phyloP scores from a whole-genome alignment of 1,140 invertebrate species.

The Hirudo medicinalis region DNA sequence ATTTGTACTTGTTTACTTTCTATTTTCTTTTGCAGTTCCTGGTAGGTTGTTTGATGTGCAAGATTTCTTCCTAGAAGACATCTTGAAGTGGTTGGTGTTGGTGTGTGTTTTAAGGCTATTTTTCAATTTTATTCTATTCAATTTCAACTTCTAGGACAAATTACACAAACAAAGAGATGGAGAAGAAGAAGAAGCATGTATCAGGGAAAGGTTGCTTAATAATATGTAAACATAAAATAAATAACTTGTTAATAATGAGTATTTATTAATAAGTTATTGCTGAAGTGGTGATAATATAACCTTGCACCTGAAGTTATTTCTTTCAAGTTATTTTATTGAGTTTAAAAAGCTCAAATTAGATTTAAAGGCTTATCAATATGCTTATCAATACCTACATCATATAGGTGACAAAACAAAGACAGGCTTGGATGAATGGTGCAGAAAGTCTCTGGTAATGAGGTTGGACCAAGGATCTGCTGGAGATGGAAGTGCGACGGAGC shows the following conservation, averaged over 20 bases:
- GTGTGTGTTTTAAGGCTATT: too few relatives aligned
- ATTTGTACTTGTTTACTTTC: too few relatives aligned
- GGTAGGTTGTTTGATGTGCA: constrained; percentile 65
- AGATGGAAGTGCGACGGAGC: too few relatives aligned
- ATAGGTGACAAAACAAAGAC: constrained; percentile 43
- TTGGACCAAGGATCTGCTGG: too few relatives aligned
- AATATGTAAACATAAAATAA: too few relatives aligned
- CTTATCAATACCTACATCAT: too few relatives aligned
- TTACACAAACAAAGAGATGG: constrained; percentile 57
- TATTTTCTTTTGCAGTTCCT: constrained; percentile 56
- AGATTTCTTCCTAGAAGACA: constrained; percentile 65
- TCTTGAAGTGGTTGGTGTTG: constrained; percentile 47
- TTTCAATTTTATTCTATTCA: background rate
- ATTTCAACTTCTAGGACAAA: constrained; percentile 44
- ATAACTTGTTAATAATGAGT: too few relatives aligned
- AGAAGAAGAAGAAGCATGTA: constrained; percentile 41
- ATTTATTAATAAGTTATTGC: too few relatives aligned
- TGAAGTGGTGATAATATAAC: too few relatives aligned
- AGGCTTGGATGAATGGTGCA: constrained; percentile 40
- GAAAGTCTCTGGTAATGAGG: background rate
- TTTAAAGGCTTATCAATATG: constrained; percentile 7
- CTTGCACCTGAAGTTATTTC: too few relatives aligned
- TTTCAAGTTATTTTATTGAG: too few relatives aligned
- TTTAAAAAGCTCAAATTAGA: too few relatives aligned
- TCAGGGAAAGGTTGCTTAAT: constrained; percentile 30